A percentile compares a stretch with the other conserved stretches of the same genome.
These are phyloP conservation scores for Amphipyra tragopoginis DNA, from an alignment of 2,888 invertebrate genomes.

Conservation along the genomic window DNA sequence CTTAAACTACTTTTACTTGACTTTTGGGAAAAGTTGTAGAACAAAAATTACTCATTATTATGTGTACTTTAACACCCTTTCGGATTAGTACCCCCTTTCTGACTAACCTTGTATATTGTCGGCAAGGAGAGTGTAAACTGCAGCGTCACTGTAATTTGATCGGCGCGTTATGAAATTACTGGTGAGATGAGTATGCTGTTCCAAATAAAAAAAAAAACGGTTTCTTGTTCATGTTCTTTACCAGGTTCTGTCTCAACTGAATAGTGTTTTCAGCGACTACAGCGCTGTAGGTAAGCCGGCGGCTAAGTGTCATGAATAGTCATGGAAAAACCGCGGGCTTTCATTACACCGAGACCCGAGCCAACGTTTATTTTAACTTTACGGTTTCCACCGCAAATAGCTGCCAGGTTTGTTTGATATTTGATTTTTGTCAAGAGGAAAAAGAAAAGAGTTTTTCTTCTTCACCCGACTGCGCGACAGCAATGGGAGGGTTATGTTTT, in stretches of 20 bases:
- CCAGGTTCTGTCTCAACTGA: slow-evolving; percentile 24
- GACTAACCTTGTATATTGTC: no score
- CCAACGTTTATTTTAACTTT: slow-evolving; percentile 60
- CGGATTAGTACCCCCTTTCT: no score
- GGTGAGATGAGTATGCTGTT: neutral
- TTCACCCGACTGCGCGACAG: no score
- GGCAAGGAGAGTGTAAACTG: no score
- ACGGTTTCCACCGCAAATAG: slow-evolving; percentile 30
- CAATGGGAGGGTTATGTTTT: no score
- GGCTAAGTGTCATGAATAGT: slow-evolving; percentile 80
- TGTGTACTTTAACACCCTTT: no score
- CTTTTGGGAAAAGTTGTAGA: no score
- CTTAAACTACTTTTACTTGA: no score
- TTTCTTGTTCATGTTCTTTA: slow-evolving; percentile 18
- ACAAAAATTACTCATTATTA: no score
- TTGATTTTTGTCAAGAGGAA: slow-evolving; percentile 28
- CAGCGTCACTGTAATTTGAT: no score
- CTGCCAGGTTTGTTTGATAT: slow-evolving; percentile 16
- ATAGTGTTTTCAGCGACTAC: slow-evolving; percentile 43
- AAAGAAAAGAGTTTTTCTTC: neutral
- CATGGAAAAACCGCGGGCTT: slow-evolving; percentile 81
- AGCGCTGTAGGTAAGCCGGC: slow-evolving; percentile 56
- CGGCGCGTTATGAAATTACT: no score
- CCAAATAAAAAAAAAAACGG: neutral
- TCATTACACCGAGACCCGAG: slow-evolving; percentile 70